phyloP scores from a whole-genome alignment of 2,888 invertebrate species.

The Atherix ibis region DNA sequence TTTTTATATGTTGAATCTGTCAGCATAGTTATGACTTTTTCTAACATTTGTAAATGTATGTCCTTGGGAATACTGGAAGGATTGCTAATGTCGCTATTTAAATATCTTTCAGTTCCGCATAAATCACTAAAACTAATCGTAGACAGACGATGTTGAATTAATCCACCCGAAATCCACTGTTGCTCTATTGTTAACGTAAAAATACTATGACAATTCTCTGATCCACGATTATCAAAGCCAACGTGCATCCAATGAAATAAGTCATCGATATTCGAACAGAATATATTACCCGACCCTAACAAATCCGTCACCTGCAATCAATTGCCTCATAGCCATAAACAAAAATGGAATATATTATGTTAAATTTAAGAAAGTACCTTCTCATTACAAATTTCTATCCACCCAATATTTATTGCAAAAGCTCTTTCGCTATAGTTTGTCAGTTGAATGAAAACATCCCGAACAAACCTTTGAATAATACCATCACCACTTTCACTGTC shows the following conservation, averaged over 20 bases:
- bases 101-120: constrained; percentile 38
- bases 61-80: constrained; percentile 39
- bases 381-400: constrained; percentile 56
- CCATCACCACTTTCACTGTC: constrained; percentile 51
- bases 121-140: constrained; percentile 61
- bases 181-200: constrained; percentile 61
- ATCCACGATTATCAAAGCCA: constrained; percentile 45
- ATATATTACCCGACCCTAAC: constrained; percentile 37
- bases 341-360: too few species aligned
- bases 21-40: constrained; percentile 45
- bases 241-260: constrained; percentile 54
- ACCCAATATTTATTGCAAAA: constrained; percentile 50
- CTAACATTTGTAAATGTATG: constrained; percentile 47
- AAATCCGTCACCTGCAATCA: constrained; percentile 41
- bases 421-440: constrained; percentile 47
- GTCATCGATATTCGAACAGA: constrained; percentile 45
- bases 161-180: constrained; percentile 52
- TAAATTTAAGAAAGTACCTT: constrained; percentile 30
- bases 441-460: constrained; percentile 53
- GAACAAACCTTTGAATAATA: constrained; percentile 51
- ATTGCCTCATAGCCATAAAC: too few species aligned
- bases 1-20: constrained; percentile 31
- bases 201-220: constrained; percentile 42
- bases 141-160: constrained; percentile 52
- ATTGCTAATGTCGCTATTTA: constrained; percentile 33